A percentile compares a stretch with the other conserved stretches of the same genome.
Conservation (phyloP, 2,888 invertebrate species). For the Hipparchia sbordonii region DNA sequence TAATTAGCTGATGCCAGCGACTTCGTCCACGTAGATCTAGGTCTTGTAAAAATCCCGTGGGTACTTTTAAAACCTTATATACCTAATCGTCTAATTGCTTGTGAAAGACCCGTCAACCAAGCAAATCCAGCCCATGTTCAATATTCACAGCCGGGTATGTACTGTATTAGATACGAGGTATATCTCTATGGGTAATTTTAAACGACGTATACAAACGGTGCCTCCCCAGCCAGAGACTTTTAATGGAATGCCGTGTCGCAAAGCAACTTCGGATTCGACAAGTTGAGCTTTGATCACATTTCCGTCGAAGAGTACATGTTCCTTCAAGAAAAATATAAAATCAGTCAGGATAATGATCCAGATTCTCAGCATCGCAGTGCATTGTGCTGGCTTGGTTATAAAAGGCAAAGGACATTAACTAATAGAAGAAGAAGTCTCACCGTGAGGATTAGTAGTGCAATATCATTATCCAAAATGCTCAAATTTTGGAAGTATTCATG, state of each 20-base stretch:
- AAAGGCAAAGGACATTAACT: too few relatives aligned
- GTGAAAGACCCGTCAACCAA: too few relatives aligned
- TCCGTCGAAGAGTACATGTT: constrained; percentile 42
- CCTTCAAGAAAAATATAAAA: constrained; percentile 4
- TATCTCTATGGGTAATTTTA: not conserved
- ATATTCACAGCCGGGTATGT: too few relatives aligned
- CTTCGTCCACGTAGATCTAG: too few relatives aligned
- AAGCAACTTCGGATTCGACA: constrained; percentile 49
- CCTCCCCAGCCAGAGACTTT: constrained; percentile 62
- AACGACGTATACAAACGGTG: constrained; percentile 46
- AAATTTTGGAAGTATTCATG: constrained; percentile 64
- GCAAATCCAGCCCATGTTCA: too few relatives aligned
- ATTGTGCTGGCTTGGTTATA: too few relatives aligned
- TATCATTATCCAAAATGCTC: constrained; percentile 62
- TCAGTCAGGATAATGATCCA: not conserved
- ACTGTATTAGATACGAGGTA: too few relatives aligned
- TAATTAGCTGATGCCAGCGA: too few relatives aligned
- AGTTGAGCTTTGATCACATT: constrained; percentile 56
- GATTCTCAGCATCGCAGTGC: too few relatives aligned
- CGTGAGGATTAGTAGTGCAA: constrained; percentile 62
- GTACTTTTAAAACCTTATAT: too few relatives aligned
- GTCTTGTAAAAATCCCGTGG: too few relatives aligned
- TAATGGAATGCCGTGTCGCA: constrained; percentile 48
- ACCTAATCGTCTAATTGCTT: too few relatives aligned
- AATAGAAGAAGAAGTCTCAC: constrained; percentile 42